These are phyloP conservation scores for Monochamus saltuarius DNA, from an alignment of 1,140 invertebrate genomes.

Conservation along the genomic window DNA sequence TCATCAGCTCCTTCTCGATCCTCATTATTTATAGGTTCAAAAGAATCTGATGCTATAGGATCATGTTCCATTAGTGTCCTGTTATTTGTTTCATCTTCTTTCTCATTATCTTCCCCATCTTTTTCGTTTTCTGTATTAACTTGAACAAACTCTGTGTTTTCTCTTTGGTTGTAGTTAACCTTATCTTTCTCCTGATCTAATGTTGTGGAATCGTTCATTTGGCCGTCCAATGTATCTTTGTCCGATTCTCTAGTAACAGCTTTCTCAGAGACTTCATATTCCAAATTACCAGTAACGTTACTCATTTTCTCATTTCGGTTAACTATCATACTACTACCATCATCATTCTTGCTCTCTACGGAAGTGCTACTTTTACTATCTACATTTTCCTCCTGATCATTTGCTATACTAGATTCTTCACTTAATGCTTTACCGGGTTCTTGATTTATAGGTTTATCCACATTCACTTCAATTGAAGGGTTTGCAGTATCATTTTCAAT, in stretches of 20 bases:
- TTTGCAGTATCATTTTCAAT: neutral
- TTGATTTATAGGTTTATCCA: conserved; percentile 10
- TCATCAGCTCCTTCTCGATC: conserved; percentile 56
- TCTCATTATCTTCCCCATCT: conserved; percentile 33
- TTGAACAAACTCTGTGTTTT: conserved; percentile 34
- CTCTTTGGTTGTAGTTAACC: conserved; percentile 13
- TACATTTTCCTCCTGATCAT: conserved; percentile 15
- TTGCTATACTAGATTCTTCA: conserved; percentile 5
- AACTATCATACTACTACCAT: conserved; percentile 11
- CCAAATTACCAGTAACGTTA: conserved; percentile 21
- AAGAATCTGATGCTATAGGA: conserved; percentile 37
- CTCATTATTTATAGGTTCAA: conserved; percentile 25
- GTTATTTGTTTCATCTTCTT: conserved; percentile 11
- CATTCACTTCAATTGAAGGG: neutral
- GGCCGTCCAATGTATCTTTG: neutral
- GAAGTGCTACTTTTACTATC: conserved; percentile 15
- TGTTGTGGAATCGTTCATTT: neutral
- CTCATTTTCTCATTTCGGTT: neutral
- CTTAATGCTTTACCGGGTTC: neutral
- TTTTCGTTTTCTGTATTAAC: conserved; percentile 33
- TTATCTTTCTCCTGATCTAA: neutral
- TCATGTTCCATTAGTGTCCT: conserved; percentile 25
- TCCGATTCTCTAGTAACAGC: conserved; percentile 10
- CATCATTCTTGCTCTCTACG: neutral
- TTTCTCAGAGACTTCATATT: conserved; percentile 13